These are phyloP conservation scores for Manis pentadactyla DNA, from an alignment of 2,797 vertebrate species.

Conservation along the genomic window DNA sequence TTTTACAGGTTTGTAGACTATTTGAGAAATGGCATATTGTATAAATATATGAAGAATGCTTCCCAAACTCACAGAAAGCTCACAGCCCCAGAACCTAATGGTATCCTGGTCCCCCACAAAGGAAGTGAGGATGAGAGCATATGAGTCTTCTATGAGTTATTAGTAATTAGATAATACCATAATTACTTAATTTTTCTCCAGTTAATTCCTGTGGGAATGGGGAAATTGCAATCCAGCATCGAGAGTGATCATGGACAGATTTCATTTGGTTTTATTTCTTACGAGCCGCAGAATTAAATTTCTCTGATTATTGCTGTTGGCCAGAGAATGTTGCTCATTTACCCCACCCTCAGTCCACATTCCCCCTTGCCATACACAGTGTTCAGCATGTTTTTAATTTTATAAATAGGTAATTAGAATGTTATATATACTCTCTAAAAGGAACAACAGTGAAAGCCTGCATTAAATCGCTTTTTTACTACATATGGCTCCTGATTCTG, in stretches of 20 bases:
- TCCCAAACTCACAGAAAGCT: slow-evolving; percentile 39
- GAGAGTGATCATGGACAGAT: not conserved
- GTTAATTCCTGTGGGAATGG: slow-evolving; percentile 34
- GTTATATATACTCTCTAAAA: slow-evolving; percentile 32
- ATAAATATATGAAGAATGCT: not conserved
- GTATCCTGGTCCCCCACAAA: not conserved
- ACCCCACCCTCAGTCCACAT: not conserved
- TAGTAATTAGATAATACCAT: slow-evolving; percentile 21
- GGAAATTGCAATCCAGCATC: slow-evolving; percentile 33
- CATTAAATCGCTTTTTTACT: not conserved
- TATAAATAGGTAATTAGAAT: slow-evolving; percentile 35
- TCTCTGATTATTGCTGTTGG: slow-evolving; percentile 45
- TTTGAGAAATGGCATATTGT: not conserved
- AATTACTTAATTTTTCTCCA: slow-evolving; percentile 47
- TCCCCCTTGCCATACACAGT: not conserved
- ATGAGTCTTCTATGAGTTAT: slow-evolving; percentile 26
- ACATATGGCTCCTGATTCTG: not conserved
- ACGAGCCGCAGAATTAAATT: slow-evolving; percentile 2
- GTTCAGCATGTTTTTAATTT: slow-evolving; percentile 34
- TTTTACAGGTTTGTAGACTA: slow-evolving; percentile 24
- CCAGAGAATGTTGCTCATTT: slow-evolving; percentile 14
- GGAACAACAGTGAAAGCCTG: slow-evolving; percentile 1
- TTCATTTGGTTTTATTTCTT: slow-evolving; percentile 61
- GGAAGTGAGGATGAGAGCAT: slow-evolving; percentile 39
- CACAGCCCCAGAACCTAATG: not conserved